Percentiles rank a stretch among this genome's conserved stretches.
Evolutionary conservation across 2,888 invertebrate genomes (phyloP).

Genomic region (Dione juno): DNA sequence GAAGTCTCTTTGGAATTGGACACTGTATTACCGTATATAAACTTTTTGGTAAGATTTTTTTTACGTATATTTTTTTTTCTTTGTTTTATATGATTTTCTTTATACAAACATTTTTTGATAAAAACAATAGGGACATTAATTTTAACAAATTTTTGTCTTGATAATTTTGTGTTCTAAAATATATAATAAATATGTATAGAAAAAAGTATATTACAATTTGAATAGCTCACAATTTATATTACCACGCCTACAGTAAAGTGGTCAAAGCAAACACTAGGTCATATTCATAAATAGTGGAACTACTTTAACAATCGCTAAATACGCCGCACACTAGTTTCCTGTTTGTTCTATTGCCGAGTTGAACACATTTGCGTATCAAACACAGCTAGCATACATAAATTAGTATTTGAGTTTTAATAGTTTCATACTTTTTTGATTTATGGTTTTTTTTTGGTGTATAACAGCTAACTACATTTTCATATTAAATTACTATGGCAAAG

Average conservation of each 20-base stretch:
- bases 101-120: too few species aligned
- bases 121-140: too few species aligned
- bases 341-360: slow-evolving; percentile 12
- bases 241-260: background rate
- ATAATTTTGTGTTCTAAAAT: too few species aligned
- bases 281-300: slow-evolving; percentile 12
- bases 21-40: slow-evolving; percentile 46
- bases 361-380: background rate
- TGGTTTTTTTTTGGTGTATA: background rate
- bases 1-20: slow-evolving; percentile 42
- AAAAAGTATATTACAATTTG: background rate
- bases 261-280: slow-evolving; percentile 8
- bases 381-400: background rate
- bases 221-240: background rate
- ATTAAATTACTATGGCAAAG: background rate
- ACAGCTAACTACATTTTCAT: background rate
- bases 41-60: slow-evolving; percentile 48
- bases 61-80: background rate
- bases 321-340: slow-evolving; percentile 9
- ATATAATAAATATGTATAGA: too few species aligned
- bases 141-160: too few species aligned
- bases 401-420: background rate
- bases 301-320: slow-evolving; percentile 11
- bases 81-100: too few species aligned
- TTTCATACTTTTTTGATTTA: background rate